Evolutionary conservation across 2,113 vertebrate genomes (phyloP).

Genomic region (Vidua macroura): DNA sequence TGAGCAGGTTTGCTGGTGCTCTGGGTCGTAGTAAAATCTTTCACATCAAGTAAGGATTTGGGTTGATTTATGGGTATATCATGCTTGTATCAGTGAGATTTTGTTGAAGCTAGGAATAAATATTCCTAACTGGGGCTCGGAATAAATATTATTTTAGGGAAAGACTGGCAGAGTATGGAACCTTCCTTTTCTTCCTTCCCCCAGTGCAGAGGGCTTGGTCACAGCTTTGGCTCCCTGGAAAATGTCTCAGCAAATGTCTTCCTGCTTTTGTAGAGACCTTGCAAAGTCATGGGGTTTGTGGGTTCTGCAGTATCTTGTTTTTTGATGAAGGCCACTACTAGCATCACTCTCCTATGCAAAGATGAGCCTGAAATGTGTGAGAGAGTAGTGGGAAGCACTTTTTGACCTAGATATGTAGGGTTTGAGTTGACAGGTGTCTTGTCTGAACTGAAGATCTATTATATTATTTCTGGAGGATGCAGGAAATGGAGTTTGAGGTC

Average conservation of each 20-base stretch:
- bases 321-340: not conserved
- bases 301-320: not conserved
- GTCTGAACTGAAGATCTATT: not conserved
- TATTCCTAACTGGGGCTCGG: not conserved
- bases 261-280: not conserved
- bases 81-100: not conserved
- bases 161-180: not conserved
- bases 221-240: not conserved
- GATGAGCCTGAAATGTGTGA: not conserved
- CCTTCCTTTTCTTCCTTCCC: not conserved
- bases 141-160: not conserved
- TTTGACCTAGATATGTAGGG: not conserved
- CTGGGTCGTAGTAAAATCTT: accelerated
- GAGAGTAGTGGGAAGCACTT: not conserved
- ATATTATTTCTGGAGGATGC: not conserved
- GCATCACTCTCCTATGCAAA: not conserved
- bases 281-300: not conserved
- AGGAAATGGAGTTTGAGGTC: not conserved
- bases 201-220: not conserved
- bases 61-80: not conserved
- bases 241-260: not conserved
- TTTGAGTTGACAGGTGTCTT: not conserved
- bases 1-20: not conserved
- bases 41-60: not conserved
- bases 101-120: not conserved